Base-by-base conservation (phyloP, 2,888 invertebrate species). In the Brachyptera putata region DNA sequence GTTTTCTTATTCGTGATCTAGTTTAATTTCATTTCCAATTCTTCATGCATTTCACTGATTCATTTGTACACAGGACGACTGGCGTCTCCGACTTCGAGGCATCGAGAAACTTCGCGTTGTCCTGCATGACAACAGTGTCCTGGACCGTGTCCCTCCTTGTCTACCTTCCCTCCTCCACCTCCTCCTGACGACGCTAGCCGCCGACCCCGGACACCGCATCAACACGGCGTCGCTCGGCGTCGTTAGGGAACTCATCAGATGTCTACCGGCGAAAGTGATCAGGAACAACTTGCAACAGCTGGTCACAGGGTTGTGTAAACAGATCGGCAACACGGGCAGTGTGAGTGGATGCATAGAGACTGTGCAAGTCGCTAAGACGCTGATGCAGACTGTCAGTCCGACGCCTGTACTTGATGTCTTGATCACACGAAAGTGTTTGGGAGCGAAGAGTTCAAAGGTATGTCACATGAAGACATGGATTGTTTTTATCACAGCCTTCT, bases 151-250 rank as follows among this genome's bases (percentile, higher is more conserved):
- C 53, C 3, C 22, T 3, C 41, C 55, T 3, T 79, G 83, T 68
- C 75, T 87, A 68, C 79, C 82, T 65, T 78, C 82, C 25, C 79
- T 88, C 63, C 76, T 89, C 60, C 78, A 82, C 66, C 81, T 85
- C 25, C 73, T 83, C 53, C 75, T 89, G 21, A 74, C 75, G 41
- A 72, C 74, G 55, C 70, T 80, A 18, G 77, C 84, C 34, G 83
- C 85, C 62, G 87, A 88, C 72, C 79, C 82, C 61, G 81, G 68
- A 70, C 77, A 72, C 70, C 76, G 69, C 69, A 78, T 75, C 21
- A 79, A 70, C 67, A 76, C 71, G 70, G 77, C 70, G 61, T 81
- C 69, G 66, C 76, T 69, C 69, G 71, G 66, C 68, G 79, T 73
- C 11, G 72, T 72, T 9, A 68, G 71, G 66, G 71, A 61, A 2